Conservation (phyloP, 2,797 vertebrate genomes). For the Cottoperca gobio region DNA sequence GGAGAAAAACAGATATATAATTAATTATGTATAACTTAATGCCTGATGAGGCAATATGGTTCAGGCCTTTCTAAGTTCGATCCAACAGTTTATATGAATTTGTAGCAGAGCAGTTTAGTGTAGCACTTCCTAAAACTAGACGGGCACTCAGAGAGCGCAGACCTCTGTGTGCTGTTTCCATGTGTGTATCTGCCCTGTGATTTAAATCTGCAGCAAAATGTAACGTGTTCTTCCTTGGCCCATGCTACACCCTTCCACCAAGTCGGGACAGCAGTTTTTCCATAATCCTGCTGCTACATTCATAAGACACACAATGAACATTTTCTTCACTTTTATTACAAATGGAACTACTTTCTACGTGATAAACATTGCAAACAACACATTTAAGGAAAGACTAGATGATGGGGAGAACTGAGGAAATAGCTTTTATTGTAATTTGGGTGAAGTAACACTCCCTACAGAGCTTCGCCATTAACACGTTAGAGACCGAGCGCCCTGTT, state of each 20-base stretch:
- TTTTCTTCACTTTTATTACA: too few relatives aligned
- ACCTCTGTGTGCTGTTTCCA: too few relatives aligned
- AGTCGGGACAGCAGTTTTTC: neutral
- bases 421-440: neutral
- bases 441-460: conserved; percentile 1
- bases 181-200: too few relatives aligned
- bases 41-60: neutral
- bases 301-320: too few relatives aligned
- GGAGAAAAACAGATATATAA: conserved; percentile 17
- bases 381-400: neutral
- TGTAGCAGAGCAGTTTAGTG: neutral
- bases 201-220: neutral
- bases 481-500: conserved; percentile 9
- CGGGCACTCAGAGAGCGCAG: too few relatives aligned
- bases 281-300: too few relatives aligned
- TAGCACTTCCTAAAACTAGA: neutral
- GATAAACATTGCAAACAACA: neutral
- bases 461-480: conserved; percentile 28
- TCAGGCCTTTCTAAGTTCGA: neutral
- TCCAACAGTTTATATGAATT: neutral
- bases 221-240: neutral
- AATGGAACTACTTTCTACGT: too few relatives aligned
- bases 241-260: neutral
- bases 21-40: neutral
- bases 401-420: neutral